A percentile compares a stretch with the other conserved stretches of the same genome.
These are phyloP conservation scores for Leiothrix lutea DNA, from an alignment of 2,113 vertebrate genomes.

Conservation along the genomic window DNA sequence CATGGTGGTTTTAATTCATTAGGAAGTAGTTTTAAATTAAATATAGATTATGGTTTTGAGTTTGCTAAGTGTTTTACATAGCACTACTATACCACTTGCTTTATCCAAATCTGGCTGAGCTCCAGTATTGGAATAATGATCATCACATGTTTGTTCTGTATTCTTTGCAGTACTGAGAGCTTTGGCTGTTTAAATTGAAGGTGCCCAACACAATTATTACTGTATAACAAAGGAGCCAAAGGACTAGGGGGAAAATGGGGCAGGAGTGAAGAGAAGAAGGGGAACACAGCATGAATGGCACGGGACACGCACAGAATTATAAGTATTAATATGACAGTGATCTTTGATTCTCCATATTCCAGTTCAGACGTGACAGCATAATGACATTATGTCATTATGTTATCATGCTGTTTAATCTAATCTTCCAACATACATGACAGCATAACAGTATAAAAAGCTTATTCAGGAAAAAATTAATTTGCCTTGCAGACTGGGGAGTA, in stretches of 20 bases:
- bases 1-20: not conserved
- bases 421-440: not conserved
- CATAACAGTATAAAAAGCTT: not conserved
- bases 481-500: not conserved
- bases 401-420: conserved; percentile 29
- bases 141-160: not conserved
- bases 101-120: not conserved
- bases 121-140: not conserved
- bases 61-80: not conserved
- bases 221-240: not conserved
- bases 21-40: not conserved
- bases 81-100: not conserved
- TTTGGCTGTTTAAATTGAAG: not conserved
- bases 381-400: not conserved
- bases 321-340: not conserved
- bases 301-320: fast-evolving
- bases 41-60: not conserved
- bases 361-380: not conserved
- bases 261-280: fast-evolving
- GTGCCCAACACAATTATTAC: not conserved
- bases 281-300: not conserved
- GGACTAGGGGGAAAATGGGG: fast-evolving
- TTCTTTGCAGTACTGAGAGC: not conserved
- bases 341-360: not conserved
- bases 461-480: conserved; percentile 24